phyloP scores from a whole-genome alignment of 1,140 invertebrate species.

The Camponotus floridanus region DNA sequence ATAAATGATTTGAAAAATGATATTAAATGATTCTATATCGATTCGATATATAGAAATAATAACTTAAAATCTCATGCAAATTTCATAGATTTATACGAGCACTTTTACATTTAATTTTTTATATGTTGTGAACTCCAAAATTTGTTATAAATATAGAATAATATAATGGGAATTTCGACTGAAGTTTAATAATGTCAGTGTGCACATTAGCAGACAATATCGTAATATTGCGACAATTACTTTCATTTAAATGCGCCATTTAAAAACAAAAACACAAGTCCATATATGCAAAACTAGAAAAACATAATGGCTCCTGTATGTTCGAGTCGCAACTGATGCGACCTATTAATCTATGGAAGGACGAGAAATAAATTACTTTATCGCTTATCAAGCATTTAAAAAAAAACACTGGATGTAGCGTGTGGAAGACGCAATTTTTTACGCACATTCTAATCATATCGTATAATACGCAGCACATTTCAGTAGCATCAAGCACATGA shows the following conservation, averaged over 20 bases:
- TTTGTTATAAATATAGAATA: not conserved
- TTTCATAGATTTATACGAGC: not conserved
- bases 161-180: not conserved
- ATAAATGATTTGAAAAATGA: conserved; percentile 11
- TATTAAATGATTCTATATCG: too few species aligned
- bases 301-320: conserved; percentile 2
- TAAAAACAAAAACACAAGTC: conserved; percentile 1
- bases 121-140: not conserved
- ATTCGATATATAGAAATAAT: not conserved
- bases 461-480: conserved; percentile 37
- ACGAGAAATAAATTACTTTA: conserved; percentile 42
- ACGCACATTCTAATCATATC: conserved; percentile 26
- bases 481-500: not conserved
- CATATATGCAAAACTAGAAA: not conserved
- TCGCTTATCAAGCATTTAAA: conserved; percentile 32
- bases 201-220: not conserved
- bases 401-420: conserved; percentile 45
- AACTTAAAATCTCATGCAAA: not conserved
- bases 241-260: not conserved
- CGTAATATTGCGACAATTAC: not conserved
- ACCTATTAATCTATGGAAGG: not conserved
- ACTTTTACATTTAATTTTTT: not conserved
- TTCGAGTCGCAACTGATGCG: not conserved
- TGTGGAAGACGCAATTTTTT: conserved; percentile 39
- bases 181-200: not conserved